Evolutionary conservation across 2,797 vertebrate genomes (phyloP).

Genomic region (Clarias pachynema): DNA sequence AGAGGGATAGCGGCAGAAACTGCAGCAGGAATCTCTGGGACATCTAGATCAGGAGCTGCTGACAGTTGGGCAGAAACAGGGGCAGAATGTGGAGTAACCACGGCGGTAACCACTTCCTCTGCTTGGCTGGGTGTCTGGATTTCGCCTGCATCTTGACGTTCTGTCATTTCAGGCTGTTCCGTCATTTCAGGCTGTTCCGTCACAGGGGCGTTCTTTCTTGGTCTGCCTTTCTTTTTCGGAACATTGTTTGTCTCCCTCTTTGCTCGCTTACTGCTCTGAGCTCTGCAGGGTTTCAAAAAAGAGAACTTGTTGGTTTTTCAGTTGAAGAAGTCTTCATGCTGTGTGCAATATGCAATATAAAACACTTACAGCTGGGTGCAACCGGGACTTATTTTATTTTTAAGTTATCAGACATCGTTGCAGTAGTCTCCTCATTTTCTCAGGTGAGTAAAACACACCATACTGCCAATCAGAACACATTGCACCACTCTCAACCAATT

Average conservation of each 20-base stretch:
- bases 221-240: conserved; percentile 63
- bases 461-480: background rate
- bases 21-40: conserved; percentile 18
- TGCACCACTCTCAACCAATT: background rate
- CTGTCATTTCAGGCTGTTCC: conserved; percentile 47
- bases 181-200: conserved; percentile 48
- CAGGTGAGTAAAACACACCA: background rate
- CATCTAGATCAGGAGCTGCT: conserved; percentile 12
- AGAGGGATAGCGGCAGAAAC: background rate
- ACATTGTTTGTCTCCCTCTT: conserved; percentile 63
- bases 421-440: background rate
- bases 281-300: conserved; percentile 63
- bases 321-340: background rate
- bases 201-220: conserved; percentile 57
- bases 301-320: background rate
- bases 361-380: background rate
- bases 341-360: background rate
- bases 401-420: background rate
- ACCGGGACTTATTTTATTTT: background rate
- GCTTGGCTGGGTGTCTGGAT: conserved; percentile 29
- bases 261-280: conserved; percentile 70
- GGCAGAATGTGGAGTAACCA: conserved; percentile 8
- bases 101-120: conserved; percentile 33
- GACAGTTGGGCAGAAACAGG: conserved; percentile 12
- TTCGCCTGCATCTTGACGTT: conserved; percentile 39